phyloP scores from a whole-genome alignment of 2,113 vertebrate species.

The Oreochromis niloticus region DNA sequence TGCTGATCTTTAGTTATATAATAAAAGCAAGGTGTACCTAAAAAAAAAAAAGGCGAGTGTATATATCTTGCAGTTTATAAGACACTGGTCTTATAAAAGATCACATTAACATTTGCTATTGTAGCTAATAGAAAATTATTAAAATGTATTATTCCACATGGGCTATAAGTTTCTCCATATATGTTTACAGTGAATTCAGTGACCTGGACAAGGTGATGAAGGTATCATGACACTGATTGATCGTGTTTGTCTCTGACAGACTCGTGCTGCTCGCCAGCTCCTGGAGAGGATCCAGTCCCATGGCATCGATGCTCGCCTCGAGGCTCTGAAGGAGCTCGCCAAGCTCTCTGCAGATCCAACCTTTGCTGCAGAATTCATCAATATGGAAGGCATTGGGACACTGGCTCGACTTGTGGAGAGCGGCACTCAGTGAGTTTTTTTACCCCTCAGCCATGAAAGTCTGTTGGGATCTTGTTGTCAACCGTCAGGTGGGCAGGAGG shows the following conservation, averaged over 20 bases:
- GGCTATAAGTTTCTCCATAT: not conserved
- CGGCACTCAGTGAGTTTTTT: constrained; percentile 80
- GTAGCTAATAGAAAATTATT: not conserved
- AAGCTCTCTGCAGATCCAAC: constrained; percentile 94
- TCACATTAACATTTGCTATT: not conserved
- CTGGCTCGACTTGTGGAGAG: constrained; percentile 92
- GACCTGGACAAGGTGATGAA: not conserved
- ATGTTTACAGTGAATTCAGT: not conserved
- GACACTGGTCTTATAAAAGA: not conserved
- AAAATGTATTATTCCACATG: not conserved
- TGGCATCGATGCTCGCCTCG: constrained; percentile 88
- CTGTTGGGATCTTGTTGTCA: not conserved
- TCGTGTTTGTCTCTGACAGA: constrained; percentile 60
- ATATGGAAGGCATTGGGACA: constrained; percentile 94
- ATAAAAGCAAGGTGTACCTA: not conserved
- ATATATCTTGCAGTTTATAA: not conserved
- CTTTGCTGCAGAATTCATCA: constrained; percentile 96
- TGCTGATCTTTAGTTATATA: not conserved
- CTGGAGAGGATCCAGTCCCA: constrained; percentile 92
- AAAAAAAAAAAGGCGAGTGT: not conserved
- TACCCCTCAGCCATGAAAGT: not conserved
- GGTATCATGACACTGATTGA: not conserved
- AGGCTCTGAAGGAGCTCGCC: constrained; percentile 95
- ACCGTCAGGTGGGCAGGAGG: not conserved
- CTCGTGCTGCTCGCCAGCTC: constrained; percentile 92